Evolutionary conservation across 2,797 vertebrate species (phyloP), one percentile per base, ranked within the genome.

Genomic region (Pelodytes ibericus): DNA sequence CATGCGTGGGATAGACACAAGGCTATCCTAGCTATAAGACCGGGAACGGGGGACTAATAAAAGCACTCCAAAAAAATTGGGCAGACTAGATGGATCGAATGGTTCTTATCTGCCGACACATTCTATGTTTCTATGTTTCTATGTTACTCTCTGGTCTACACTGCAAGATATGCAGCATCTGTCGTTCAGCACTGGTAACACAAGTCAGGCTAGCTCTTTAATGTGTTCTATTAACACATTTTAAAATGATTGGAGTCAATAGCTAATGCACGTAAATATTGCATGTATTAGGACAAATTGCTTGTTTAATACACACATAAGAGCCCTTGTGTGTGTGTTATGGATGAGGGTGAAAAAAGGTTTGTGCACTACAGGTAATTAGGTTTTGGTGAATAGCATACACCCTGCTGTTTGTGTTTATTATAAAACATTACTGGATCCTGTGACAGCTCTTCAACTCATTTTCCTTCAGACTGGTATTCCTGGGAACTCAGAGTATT

Each of bases 231-330:
- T 56, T 68, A 68, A 33, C 29, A 56, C 61, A 84, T 87, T 83
- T 85, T 70, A 79, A 11, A 30, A 80, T 81, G 86, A 83, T 82
- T 80, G 62, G 75, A 81, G 66, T 83, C 83, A 84, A 63, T 84
- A 87, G 80, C 75, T 80, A 84, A 85, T 82, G 78, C 81, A 74
- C 78, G 77, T 84, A 87, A 85, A 80, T 81, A 76, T 73, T 82
- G 83, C 82, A 83, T 59, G 61, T 80, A 58, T 58, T 44, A 39
- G 84, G 80, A 78, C 80, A 80, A 82, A 85, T 56, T 53, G 29
- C 47, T 68, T 68, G 65, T 56, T 53, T 68, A 15, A n/a, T 11
- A 24, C n/a, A 22, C 65, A 51, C 65, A 68, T 68, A 68, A 56
- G 49, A 33, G 49, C 49, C 65, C 47, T 67, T 53, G 44, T 68